These are phyloP conservation scores for Myotis myotis DNA, from an alignment of 2,797 vertebrate genomes.

Conservation along the genomic window DNA sequence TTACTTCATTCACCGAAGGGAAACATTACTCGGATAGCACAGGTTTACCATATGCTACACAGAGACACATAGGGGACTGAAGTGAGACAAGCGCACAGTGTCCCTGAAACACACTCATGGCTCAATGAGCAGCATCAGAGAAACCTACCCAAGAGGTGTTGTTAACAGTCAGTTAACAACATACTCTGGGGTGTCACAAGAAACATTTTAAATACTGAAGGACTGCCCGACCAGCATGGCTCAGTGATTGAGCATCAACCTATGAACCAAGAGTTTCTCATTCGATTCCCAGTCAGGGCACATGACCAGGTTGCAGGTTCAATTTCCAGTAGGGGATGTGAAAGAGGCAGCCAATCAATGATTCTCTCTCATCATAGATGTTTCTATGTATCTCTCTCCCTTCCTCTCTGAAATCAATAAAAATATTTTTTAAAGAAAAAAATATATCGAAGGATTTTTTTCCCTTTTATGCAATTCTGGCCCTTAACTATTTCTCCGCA, in stretches of 20 bases:
- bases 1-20: constrained; percentile 45
- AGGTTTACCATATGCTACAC: not conserved
- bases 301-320: too few species aligned
- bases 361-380: too few species aligned
- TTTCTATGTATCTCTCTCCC: too few species aligned
- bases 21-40: not conserved
- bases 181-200: not conserved
- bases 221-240: not conserved
- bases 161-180: not conserved
- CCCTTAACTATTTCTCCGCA: not conserved
- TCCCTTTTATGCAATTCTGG: not conserved
- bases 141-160: not conserved
- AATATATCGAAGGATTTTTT: not conserved
- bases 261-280: too few species aligned
- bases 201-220: not conserved
- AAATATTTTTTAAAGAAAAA: too few species aligned
- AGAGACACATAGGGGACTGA: constrained; percentile 3
- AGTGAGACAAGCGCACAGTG: not conserved
- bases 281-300: too few species aligned
- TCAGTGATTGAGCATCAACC: too few species aligned
- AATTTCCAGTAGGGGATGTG: too few species aligned
- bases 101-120: constrained; percentile 37
- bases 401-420: too few species aligned
- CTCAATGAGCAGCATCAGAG: not conserved
- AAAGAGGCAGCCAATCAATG: too few species aligned